Percentiles rank a stretch among this genome's conserved stretches.
phyloP scores from a whole-genome alignment of 2,888 invertebrate species.

The Eilema caniola region DNA sequence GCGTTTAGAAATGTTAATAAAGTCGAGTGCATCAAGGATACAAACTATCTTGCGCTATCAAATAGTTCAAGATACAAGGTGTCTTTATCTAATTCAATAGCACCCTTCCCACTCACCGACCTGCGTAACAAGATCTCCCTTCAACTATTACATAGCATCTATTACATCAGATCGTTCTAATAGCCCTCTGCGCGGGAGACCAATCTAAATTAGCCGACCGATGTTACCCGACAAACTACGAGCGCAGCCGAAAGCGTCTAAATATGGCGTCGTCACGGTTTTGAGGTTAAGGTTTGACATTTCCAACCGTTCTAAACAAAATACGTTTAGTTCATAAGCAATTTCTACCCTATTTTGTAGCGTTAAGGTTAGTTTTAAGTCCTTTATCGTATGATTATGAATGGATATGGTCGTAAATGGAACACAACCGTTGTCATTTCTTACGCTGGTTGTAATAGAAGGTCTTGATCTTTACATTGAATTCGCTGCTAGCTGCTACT shows the following conservation, averaged over 20 bases:
- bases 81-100: conserved; percentile 75
- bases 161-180: conserved; percentile 36
- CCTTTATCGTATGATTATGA: conserved; percentile 43
- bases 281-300: conserved; percentile 87
- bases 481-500: conserved; percentile 65
- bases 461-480: conserved; percentile 86
- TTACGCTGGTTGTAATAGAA: conserved; percentile 67
- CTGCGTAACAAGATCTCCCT: conserved; percentile 60
- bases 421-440: conserved; percentile 73
- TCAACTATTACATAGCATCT: conserved; percentile 37
- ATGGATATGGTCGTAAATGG: conserved; percentile 64
- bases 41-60: conserved; percentile 60
- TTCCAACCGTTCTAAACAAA: conserved; percentile 76
- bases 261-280: conserved; percentile 83
- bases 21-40: conserved; percentile 57
- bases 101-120: conserved; percentile 63
- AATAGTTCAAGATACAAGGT: conserved; percentile 74
- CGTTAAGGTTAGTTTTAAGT: conserved; percentile 62
- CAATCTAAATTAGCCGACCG: conserved; percentile 62
- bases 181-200: conserved; percentile 47
- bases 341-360: conserved; percentile 45
- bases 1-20: conserved; percentile 41
- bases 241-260: conserved; percentile 71
- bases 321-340: conserved; percentile 41
- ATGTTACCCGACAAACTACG: conserved; percentile 65